Base-by-base conservation (phyloP, 1,140 invertebrate species). In the Euborellia annulipes region DNA sequence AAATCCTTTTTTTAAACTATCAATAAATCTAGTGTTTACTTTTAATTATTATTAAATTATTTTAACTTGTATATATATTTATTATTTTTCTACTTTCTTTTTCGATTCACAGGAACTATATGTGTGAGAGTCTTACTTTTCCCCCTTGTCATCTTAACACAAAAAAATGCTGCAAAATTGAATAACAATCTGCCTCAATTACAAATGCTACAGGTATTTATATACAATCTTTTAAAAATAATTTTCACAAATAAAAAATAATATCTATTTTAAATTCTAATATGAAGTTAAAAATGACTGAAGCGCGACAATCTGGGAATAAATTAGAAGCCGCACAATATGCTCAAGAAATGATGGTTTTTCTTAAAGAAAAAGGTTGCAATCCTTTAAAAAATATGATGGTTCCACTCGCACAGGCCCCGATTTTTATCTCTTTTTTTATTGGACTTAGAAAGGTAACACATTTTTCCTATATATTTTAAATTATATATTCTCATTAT, bases 371-470 rank as follows among this genome's bases (percentile, higher is more conserved):
- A 45, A 83, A 88, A 51, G 65, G 79, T 1, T 57, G 92, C 2
- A 88, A 80, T 65, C 83, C 85, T 1, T 59, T 89, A 0, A 89
- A 84, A 61, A 81, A 77, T 61, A 64, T 91, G 56, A 43, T 87
- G n/a, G 75, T 84, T 8, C 85, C 86, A 0, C 48, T 91, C 22
- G 70, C 76, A 0, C 90, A 93, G 80, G 67, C 80, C 8, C 90
- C 91, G 1, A 59, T 96, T 4, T 96, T 97, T 61, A 63, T 96
- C 32, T 91, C 90, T 6, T 84, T 92, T 58, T 96, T 94, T 58
- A 68, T 87, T 57, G 87, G 76, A 0, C 60, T 97, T 9, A 69
- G 83, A 57, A 4, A 27, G 23, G 23, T 27, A 11, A 27, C 11
- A 50, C 56, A 27, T 6, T 27, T 27, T 27, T 6, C 23, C 11